These are phyloP conservation scores for Dendroctonus valens DNA, from an alignment of 1,140 invertebrate species.

Conservation along the genomic window DNA sequence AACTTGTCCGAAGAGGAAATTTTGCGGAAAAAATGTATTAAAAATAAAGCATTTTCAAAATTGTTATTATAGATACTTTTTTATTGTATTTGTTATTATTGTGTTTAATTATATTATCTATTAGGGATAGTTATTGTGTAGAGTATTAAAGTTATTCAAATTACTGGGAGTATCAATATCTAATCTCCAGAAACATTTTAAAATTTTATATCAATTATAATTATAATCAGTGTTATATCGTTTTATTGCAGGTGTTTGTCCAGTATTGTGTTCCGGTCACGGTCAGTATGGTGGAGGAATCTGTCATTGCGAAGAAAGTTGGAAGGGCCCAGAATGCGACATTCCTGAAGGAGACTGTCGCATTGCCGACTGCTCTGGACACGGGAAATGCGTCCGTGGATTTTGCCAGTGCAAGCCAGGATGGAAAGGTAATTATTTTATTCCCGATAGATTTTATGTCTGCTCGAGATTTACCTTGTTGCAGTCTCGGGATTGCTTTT, in stretches of 20 bases:
- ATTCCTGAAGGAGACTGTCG: constrained; percentile 88
- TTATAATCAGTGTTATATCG: not conserved
- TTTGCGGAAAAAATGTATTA: no score
- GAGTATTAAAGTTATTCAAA: no score
- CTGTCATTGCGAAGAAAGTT: constrained; percentile 95
- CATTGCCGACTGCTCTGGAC: constrained; percentile 86
- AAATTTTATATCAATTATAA: not conserved
- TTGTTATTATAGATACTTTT: no score
- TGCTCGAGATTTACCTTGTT: no score
- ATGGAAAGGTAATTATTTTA: constrained; percentile 71
- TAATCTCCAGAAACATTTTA: no score
- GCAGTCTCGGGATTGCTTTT: not conserved
- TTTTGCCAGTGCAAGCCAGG: constrained; percentile 86
- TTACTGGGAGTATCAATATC: no score
- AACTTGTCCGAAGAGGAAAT: no score
- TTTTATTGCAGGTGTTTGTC: constrained; percentile 76
- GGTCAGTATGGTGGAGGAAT: constrained; percentile 93
- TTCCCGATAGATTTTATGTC: constrained; percentile 60
- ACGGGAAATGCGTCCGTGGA: constrained; percentile 86
- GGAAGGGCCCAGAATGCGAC: constrained; percentile 96
- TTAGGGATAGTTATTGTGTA: no score
- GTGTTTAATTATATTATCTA: no score
- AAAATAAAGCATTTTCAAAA: no score
- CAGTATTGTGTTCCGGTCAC: constrained; percentile 93
- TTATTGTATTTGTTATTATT: no score